These are phyloP conservation scores for Delphinus delphis DNA, from an alignment of 2,113 vertebrate species.

Conservation along the genomic window DNA sequence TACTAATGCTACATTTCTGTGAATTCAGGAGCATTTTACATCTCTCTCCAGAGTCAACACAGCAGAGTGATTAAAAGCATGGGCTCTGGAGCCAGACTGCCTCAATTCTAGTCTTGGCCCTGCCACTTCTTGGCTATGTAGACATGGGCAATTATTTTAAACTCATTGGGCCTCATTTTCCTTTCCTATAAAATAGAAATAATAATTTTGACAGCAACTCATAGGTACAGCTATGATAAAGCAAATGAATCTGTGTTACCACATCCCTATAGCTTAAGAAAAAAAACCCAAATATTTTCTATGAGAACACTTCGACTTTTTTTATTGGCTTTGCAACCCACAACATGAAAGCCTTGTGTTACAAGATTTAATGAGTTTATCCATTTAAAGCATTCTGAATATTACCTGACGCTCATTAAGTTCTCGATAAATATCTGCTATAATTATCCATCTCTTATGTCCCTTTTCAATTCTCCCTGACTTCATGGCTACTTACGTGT, in stretches of 20 bases:
- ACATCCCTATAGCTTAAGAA: background rate
- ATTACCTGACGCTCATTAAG: background rate
- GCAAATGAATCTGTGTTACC: background rate
- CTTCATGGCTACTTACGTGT: background rate
- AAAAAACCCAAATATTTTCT: background rate
- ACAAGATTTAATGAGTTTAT: background rate
- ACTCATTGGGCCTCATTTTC: background rate
- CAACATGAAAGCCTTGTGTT: background rate
- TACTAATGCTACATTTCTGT: background rate
- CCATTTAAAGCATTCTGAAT: background rate
- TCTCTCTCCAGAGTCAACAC: background rate
- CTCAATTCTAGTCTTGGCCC: background rate
- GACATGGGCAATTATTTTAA: background rate
- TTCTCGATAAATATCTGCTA: conserved; percentile 5
- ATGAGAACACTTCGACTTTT: background rate
- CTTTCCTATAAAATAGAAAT: background rate
- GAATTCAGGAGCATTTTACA: background rate
- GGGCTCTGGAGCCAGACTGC: background rate
- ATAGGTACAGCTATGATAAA: background rate
- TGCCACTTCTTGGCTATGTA: background rate
- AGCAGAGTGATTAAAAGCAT: background rate
- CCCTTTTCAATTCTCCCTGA: conserved; percentile 35
- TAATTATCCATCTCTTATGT: background rate
- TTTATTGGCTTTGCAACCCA: background rate
- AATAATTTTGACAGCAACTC: background rate